Conservation (phyloP, 2,113 vertebrate species). For the Acanthisitta chloris region DNA sequence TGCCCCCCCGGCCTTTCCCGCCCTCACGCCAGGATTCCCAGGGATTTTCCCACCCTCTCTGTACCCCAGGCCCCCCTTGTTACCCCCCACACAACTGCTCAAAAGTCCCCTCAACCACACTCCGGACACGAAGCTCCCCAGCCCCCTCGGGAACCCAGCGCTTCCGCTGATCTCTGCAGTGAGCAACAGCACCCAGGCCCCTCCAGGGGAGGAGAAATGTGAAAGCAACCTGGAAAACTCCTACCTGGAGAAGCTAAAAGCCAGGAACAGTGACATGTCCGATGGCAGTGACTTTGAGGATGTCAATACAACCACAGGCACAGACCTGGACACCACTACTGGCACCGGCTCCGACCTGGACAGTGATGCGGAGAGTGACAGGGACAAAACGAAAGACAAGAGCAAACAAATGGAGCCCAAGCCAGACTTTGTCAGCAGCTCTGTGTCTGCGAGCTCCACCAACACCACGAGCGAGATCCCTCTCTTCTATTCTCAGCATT, state of each 20-base stretch:
- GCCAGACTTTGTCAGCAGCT: conserved; percentile 75
- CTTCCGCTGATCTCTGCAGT: conserved; percentile 84
- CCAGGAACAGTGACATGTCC: conserved; percentile 89
- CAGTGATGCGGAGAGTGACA: conserved; percentile 90
- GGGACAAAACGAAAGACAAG: conserved; percentile 79
- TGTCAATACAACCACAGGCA: conserved; percentile 94
- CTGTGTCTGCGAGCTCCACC: conserved; percentile 73
- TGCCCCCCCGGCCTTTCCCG: conserved; percentile 80
- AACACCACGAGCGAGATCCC: conserved; percentile 80
- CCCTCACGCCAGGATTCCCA: conserved; percentile 84
- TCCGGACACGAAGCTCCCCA: conserved; percentile 88
- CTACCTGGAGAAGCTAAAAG: conserved; percentile 84
- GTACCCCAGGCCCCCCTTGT: conserved; percentile 91
- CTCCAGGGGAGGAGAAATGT: conserved; percentile 75
- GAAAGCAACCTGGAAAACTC: conserved; percentile 81
- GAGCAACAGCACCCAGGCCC: conserved; percentile 71
- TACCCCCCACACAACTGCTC: conserved; percentile 89
- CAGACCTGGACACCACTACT: conserved; percentile 94
- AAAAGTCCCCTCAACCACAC: conserved; percentile 88
- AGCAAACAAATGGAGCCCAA: conserved; percentile 75
- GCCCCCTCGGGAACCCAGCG: conserved; percentile 82
- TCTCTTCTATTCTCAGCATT: conserved; percentile 88
- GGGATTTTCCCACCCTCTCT: conserved; percentile 92
- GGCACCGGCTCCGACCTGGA: conserved; percentile 94
- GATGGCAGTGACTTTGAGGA: conserved; percentile 98